A percentile compares a stretch with the other conserved stretches of the same genome.
These are phyloP conservation scores for Odontesthes bonariensis DNA, from an alignment of 2,113 vertebrate genomes.

Conservation along the genomic window DNA sequence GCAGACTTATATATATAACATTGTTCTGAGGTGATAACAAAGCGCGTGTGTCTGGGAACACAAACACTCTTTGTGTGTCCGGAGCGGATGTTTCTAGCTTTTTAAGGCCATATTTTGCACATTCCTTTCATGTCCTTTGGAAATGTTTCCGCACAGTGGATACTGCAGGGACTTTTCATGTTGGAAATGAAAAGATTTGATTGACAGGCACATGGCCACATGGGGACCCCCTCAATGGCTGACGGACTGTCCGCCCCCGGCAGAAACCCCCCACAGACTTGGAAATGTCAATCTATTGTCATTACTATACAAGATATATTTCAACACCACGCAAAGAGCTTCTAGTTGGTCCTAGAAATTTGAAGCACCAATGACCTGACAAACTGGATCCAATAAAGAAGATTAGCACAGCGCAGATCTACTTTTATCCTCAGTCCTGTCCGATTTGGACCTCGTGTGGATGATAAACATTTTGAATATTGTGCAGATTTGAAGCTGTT, in stretches of 20 bases:
- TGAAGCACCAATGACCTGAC: background rate
- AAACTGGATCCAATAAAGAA: background rate
- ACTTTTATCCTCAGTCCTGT: no score
- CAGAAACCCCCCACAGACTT: slow-evolving; percentile 43
- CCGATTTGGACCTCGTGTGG: no score
- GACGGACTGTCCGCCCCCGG: slow-evolving; percentile 14
- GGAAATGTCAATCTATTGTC: slow-evolving; percentile 53
- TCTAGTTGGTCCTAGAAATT: background rate
- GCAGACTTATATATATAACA: no score
- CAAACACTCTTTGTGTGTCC: background rate
- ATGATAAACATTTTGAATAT: no score
- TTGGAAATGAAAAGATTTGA: slow-evolving; percentile 53
- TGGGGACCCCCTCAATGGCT: slow-evolving; percentile 48
- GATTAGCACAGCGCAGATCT: no score
- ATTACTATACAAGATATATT: slow-evolving; percentile 20
- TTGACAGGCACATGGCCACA: slow-evolving; percentile 51
- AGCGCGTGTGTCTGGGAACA: no score
- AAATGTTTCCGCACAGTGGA: slow-evolving; percentile 1
- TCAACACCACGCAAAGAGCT: background rate
- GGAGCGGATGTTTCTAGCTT: background rate
- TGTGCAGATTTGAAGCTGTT: no score
- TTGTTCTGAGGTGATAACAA: no score
- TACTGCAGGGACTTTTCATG: slow-evolving; percentile 17
- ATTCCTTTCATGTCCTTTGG: background rate
- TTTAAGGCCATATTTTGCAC: background rate